Percentiles rank a stretch among this genome's conserved stretches.
Conservation (phyloP, 2,888 invertebrate species). For the Parthenolecanium corni region DNA sequence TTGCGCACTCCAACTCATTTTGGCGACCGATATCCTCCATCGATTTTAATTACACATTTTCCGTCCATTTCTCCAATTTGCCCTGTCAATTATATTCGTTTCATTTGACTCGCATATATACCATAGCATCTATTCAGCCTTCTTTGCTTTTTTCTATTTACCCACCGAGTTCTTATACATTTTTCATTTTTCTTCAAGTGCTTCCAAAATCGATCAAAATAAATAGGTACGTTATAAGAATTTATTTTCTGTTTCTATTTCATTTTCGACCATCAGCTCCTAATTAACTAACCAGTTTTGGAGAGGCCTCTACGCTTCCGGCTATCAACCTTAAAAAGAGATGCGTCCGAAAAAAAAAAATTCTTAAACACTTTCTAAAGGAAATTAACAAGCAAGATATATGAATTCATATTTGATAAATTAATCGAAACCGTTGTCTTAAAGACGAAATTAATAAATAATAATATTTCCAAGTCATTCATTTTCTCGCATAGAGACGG, state of each 20-base stretch:
- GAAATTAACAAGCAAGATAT: no score
- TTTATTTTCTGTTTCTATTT: neutral
- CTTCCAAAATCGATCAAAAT: conserved; percentile 19
- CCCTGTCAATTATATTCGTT: conserved; percentile 6
- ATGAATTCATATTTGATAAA: no score
- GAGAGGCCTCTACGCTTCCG: no score
- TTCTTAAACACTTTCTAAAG: no score
- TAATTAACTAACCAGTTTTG: conserved; percentile 17
- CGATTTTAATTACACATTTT: conserved; percentile 16
- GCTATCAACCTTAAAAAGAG: no score
- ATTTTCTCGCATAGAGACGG: no score
- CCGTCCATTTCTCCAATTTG: conserved; percentile 3
- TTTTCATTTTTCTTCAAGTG: conserved; percentile 7
- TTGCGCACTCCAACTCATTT: neutral
- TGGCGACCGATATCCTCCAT: conserved; percentile 9
- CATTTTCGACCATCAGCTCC: neutral
- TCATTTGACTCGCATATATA: neutral
- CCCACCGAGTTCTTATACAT: neutral
- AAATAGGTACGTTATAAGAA: conserved; percentile 8
- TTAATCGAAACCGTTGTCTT: no score
- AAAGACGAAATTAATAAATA: no score
- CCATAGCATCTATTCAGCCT: no score
- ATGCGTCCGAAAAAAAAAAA: no score
- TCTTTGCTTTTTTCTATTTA: conserved; percentile 8
- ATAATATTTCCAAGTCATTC: no score